Evolutionary conservation across 2,113 vertebrate genomes (phyloP), one percentile per base, ranked within the genome.

Genomic region (Fukomys damarensis): DNA sequence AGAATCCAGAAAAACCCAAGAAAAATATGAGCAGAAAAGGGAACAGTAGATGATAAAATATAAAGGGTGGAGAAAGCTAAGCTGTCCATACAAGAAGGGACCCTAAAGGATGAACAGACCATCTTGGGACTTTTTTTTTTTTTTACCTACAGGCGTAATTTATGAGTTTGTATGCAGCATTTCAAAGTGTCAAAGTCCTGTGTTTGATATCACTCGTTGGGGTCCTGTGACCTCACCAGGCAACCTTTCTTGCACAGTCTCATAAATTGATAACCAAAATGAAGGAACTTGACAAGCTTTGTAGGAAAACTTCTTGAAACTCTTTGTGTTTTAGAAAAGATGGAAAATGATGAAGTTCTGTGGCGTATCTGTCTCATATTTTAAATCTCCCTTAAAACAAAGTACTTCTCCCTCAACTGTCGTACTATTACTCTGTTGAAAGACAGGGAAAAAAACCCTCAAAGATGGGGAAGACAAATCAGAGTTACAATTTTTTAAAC

Each of bases 231-330:
- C 87, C 86, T 94, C 84, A 46, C 91, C 89, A 82, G 97, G 95
- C 91, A 96, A 96, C 32, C 28, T 96, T 97, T 96, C 83, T 92
- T 49, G 83, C 68, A 97, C 84, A 41, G 93, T 96, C 94, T 30
- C 49, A 72, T 97, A 93, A 96, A 98, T 96, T 94, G 97, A 96
- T 98, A 95, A 91, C 91, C 88, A 94, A 94, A 98, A 95, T 95
- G 86, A 86, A 97, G 94, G 94, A 80, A 26, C 56, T 70, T 97
- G 91, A 91, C 89, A 95, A 98, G 89, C 84, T 95, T 46, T 54
- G 3, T 22, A 94, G 90, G 90, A 96, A 97, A 90, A 6, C 56
- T 83, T 81, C 46, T 95, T 96, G 86, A 97, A 97, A 91, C 89
- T 61, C 22, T 85, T 68, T 54, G 4, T 86, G 93, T 98, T 92